Base-by-base conservation (phyloP, 1,140 invertebrate genomes). In the Polyergus mexicanus region DNA sequence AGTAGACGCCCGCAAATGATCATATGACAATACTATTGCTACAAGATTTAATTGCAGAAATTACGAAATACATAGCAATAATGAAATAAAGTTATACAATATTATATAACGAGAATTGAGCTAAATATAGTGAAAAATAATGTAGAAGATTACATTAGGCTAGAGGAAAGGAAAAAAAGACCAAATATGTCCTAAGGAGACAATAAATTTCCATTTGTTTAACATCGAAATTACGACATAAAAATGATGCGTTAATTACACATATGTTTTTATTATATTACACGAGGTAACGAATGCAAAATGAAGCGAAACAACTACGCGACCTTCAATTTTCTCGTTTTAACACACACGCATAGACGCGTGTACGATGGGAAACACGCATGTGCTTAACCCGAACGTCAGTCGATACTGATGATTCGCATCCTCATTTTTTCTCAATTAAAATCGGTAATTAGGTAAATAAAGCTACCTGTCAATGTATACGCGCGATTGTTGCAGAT, bases 371-470 rank as follows among this genome's bases (percentile, higher is more conserved):
- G 35, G 54, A 47, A 74, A 71, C 51, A 74, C 84, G 80, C 88
- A 68, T 41, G 65, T 74, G 68, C 44, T 89, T 89, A 66, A 89
- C 66, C 41, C 84, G 51, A 32, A n/a, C 69, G 69, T 60, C 81
- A 60, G 44, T 68, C 81, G 76, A 76, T 65, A 47, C 85, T n/a
- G n/a, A 88, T 90, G 72, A 76, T 88, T 85, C 89, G 47, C 71
- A 19, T 51, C 54, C 41, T 65, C 47, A 81, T 91, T 91, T 88
- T 77, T 90, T 77, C 86, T 41, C n/a, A 62, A 66, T 88, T 87
- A 92, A 92, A 88, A 91, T 88, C 83, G 83, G 85, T 85, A 92
- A 92, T 90, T 92, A 88, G 83, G 83, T 85, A 90, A 91, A 91
- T 91, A 90, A 90, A 92, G 83, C 86, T 85, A 86, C 69, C 85